A percentile compares a stretch with the other conserved stretches of the same genome.
Conservation (phyloP, 2,113 vertebrate genomes). For the Cyprinus carpio region DNA sequence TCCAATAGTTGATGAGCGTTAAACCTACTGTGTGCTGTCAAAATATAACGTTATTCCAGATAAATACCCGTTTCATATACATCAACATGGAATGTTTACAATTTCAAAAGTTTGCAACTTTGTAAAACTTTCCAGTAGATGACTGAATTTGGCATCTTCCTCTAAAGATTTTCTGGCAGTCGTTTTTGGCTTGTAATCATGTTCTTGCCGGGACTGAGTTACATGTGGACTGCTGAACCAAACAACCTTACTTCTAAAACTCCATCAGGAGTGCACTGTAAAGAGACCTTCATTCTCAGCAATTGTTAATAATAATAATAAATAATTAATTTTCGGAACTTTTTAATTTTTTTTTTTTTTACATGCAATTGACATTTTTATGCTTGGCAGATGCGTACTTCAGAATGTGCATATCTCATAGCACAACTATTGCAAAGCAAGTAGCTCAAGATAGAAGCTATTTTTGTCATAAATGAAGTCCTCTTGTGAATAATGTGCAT, state of each 20-base stretch:
- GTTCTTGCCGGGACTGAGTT: neutral
- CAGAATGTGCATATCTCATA: no score
- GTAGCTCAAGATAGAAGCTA: neutral
- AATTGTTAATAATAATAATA: neutral
- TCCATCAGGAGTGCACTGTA: neutral
- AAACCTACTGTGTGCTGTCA: neutral
- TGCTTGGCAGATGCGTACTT: neutral
- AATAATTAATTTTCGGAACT: neutral
- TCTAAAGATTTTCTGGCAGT: neutral
- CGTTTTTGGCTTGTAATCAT: neutral
- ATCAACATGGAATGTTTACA: neutral
- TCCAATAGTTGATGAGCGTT: neutral
- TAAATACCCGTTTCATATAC: neutral
- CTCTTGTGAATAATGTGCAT: no score
- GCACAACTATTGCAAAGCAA: neutral
- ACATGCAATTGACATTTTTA: neutral
- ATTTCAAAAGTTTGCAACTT: constrained; percentile 19
- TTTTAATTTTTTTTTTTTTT: no score
- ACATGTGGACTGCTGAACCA: neutral
- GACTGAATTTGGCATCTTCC: neutral
- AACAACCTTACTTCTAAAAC: neutral
- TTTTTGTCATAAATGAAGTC: neutral
- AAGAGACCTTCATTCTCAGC: neutral
- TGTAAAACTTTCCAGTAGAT: neutral
- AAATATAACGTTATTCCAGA: neutral